Conservation (phyloP, 2,888 invertebrate genomes). For the Stratiomys singularior region DNA sequence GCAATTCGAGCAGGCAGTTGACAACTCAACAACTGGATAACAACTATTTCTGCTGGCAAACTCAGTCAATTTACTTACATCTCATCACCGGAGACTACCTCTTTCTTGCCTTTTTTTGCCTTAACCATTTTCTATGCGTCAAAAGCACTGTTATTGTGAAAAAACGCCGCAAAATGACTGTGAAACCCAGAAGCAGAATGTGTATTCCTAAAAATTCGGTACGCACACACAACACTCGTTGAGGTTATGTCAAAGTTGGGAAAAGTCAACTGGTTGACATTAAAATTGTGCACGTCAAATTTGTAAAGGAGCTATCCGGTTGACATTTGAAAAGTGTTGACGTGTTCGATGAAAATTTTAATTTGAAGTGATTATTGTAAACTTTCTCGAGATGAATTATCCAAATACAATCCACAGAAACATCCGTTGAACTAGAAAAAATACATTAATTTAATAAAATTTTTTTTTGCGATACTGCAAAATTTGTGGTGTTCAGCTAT, state of each 20-base stretch:
- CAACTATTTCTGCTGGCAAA: slow-evolving; percentile 8
- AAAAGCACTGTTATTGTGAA: slow-evolving; percentile 63
- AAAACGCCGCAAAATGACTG: slow-evolving; percentile 26
- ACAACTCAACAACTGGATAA: slow-evolving; percentile 43
- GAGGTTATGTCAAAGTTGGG: slow-evolving; percentile 30
- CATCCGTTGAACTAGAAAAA: no score
- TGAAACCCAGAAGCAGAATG: slow-evolving; percentile 25
- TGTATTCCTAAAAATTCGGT: slow-evolving; percentile 2
- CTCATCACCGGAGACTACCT: slow-evolving; percentile 77
- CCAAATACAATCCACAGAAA: no score
- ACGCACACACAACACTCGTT: slow-evolving; percentile 22
- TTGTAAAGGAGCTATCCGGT: slow-evolving; percentile 29
- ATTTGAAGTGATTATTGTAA: neutral
- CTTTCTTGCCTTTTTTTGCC: slow-evolving; percentile 84
- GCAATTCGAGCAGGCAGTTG: slow-evolving; percentile 37
- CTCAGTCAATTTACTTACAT: slow-evolving; percentile 70
- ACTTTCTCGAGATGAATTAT: no score
- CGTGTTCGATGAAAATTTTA: slow-evolving; percentile 2
- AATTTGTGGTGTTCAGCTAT: no score
- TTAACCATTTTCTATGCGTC: slow-evolving; percentile 74
- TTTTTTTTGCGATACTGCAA: no score
- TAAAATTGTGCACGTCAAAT: slow-evolving; percentile 27
- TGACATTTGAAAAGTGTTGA: slow-evolving; percentile 30
- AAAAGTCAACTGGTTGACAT: slow-evolving; percentile 37
- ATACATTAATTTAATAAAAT: no score